Conservation (phyloP, 2,797 vertebrate genomes). For the Nasua narica region DNA sequence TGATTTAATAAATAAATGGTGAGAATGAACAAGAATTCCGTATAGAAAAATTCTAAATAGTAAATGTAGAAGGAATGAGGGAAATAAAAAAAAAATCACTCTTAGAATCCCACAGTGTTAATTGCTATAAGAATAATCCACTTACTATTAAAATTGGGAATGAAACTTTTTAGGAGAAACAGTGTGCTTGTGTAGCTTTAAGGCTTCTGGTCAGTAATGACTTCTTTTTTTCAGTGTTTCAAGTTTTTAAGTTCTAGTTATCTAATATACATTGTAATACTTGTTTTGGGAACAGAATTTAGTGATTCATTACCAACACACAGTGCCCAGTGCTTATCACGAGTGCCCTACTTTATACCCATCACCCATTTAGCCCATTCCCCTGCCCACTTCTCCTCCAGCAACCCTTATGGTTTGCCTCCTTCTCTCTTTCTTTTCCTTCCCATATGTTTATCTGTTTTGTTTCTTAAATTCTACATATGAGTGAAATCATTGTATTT, state of each 20-base stretch:
- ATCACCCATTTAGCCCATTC: neutral
- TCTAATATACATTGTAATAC: neutral
- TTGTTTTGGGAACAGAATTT: neutral
- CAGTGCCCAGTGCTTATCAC: neutral
- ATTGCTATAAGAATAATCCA: neutral
- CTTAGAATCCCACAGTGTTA: neutral
- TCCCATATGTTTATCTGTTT: neutral
- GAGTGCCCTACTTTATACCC: neutral
- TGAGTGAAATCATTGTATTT: neutral
- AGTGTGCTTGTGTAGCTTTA: neutral
- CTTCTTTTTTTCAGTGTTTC: neutral
- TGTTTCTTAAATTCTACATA: neutral
- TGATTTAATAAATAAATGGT: neutral
- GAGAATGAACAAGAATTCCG: neutral
- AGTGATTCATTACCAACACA: neutral
- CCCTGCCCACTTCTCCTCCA: neutral
- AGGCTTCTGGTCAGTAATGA: neutral
- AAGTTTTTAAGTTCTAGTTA: neutral
- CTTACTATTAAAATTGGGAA: neutral
- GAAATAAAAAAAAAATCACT: neutral
- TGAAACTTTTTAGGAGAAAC: neutral
- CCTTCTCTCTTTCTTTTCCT: neutral
- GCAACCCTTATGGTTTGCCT: neutral
- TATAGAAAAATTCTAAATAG: neutral
- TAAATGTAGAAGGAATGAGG: neutral